Percentiles rank a stretch among this genome's conserved stretches.
phyloP scores from a whole-genome alignment of 1,140 invertebrate genomes.

The Tetraneura akinire region DNA sequence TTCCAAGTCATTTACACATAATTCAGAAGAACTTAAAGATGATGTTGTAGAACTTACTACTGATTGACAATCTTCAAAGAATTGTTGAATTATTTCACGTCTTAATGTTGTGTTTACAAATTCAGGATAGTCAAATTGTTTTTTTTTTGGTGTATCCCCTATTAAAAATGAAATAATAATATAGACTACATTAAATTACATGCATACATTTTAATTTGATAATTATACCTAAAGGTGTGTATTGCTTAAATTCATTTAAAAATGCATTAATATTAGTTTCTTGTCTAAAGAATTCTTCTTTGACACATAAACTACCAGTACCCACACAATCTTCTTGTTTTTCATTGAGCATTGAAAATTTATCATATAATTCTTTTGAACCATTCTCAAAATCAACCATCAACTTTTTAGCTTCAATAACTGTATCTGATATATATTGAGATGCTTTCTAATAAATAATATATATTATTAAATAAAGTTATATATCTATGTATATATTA shows the following conservation, averaged over 20 bases:
- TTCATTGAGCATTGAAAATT: slow-evolving; percentile 26
- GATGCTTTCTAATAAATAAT: background rate
- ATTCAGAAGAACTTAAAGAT: background rate
- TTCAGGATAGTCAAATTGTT: slow-evolving; percentile 34
- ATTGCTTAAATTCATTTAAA: slow-evolving; percentile 38
- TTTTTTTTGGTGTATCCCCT: slow-evolving; percentile 40
- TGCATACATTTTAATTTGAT: background rate
- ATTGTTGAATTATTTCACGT: slow-evolving; percentile 41
- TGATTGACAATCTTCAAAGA: slow-evolving; percentile 9
- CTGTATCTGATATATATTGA: background rate
- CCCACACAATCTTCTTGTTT: slow-evolving; percentile 34
- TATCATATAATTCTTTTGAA: slow-evolving; percentile 35
- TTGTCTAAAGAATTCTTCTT: slow-evolving; percentile 47
- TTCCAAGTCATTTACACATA: slow-evolving; percentile 1
- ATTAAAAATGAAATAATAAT: background rate
- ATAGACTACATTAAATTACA: background rate
- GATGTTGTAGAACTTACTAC: background rate
- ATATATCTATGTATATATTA: background rate
- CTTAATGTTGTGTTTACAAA: slow-evolving; percentile 33
- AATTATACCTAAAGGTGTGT: slow-evolving; percentile 26
- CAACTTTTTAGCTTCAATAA: background rate
- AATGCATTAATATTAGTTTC: slow-evolving; percentile 38
- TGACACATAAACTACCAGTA: slow-evolving; percentile 40
- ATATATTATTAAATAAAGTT: background rate
- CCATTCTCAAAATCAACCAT: background rate